Percentiles rank a stretch among this genome's conserved stretches.
phyloP scores from a whole-genome alignment of 2,888 invertebrate species.

The Scelioninae gen. 1 region DNA sequence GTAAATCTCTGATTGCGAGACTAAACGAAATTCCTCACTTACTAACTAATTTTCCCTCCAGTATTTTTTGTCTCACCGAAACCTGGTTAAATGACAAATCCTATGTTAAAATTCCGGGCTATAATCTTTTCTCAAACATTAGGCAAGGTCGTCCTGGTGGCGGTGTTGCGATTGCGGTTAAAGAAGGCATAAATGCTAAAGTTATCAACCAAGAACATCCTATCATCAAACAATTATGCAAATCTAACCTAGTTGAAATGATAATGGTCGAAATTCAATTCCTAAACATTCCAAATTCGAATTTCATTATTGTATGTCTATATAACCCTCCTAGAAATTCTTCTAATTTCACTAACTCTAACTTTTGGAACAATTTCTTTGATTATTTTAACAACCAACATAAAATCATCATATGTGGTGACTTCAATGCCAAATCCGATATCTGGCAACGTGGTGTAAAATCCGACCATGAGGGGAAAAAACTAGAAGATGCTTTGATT shows the following conservation, averaged over 20 bases:
- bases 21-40: background rate
- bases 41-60: background rate
- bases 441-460: background rate
- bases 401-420: background rate
- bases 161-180: background rate
- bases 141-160: background rate
- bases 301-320: too few species aligned
- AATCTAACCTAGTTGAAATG: too few species aligned
- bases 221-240: background rate
- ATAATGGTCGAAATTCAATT: too few species aligned
- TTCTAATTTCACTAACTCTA: too few species aligned
- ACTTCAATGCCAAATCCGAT: conserved; percentile 28
- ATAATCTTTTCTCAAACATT: background rate
- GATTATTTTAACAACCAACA: background rate
- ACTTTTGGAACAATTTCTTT: background rate
- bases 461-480: background rate
- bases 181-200: background rate
- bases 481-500: background rate
- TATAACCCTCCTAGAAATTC: too few species aligned
- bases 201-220: background rate
- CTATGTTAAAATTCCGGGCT: background rate
- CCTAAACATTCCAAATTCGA: too few species aligned
- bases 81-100: background rate
- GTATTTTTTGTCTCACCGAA: background rate
- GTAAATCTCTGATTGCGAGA: too few species aligned